These are phyloP conservation scores for Notodromas monacha DNA, from an alignment of 2,888 invertebrate species.

Conservation along the genomic window DNA sequence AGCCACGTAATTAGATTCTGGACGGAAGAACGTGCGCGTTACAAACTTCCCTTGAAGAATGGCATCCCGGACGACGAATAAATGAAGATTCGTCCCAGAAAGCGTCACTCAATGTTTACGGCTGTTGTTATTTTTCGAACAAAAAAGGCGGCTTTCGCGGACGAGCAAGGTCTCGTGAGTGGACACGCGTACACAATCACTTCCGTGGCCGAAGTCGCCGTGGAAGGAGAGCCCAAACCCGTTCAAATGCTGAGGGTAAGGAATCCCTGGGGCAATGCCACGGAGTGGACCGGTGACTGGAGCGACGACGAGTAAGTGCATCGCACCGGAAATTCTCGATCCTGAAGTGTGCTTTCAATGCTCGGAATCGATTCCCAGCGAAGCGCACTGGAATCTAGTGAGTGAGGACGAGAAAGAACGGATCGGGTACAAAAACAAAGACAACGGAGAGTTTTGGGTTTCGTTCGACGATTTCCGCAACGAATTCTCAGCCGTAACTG, in stretches of 20 bases:
- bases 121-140: too few relatives aligned
- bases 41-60: too few relatives aligned
- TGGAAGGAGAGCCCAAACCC: conserved; percentile 6
- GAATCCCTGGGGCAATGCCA: conserved; percentile 19
- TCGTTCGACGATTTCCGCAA: conserved; percentile 17
- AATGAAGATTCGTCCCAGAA: too few relatives aligned
- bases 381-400: too few relatives aligned
- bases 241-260: conserved; percentile 16
- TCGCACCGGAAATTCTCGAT: too few relatives aligned
- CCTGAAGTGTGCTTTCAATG: too few relatives aligned
- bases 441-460: conserved; percentile 21
- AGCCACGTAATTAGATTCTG: too few relatives aligned
- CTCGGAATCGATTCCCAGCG: too few relatives aligned
- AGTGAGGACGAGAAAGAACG: conserved; percentile 13
- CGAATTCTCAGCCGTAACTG: conserved; percentile 18
- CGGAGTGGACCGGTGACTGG: conserved; percentile 20
- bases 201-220: conserved; percentile 14
- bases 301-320: too few relatives aligned
- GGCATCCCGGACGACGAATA: too few relatives aligned
- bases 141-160: background rate
- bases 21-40: too few relatives aligned
- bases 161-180: conserved; percentile 17
- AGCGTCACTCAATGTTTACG: too few relatives aligned
- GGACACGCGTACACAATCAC: conserved; percentile 20
- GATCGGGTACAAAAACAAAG: conserved; percentile 14